These are phyloP conservation scores for Apis laboriosa DNA, from an alignment of 1,140 invertebrate genomes.

Conservation along the genomic window DNA sequence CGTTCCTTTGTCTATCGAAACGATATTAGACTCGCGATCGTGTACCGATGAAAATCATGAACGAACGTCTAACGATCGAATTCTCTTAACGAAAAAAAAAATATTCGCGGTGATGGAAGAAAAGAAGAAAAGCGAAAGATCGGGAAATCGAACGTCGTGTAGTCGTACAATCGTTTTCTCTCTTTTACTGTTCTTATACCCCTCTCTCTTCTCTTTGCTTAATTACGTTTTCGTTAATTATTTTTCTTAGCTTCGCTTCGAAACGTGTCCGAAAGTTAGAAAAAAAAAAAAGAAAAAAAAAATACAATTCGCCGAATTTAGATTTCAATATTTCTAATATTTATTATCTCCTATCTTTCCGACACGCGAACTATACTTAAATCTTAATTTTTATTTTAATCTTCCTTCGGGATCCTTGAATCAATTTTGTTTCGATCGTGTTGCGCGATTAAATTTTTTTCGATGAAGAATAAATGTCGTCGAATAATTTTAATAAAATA, in stretches of 20 bases:
- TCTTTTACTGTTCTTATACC: conserved; percentile 2
- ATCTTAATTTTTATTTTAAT: conserved; percentile 9
- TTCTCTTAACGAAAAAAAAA: neutral
- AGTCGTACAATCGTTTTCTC: neutral
- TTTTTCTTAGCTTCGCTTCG: neutral
- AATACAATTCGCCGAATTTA: neutral
- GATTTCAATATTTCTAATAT: neutral
- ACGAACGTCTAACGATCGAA: conserved; percentile 9
- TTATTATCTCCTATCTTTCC: neutral
- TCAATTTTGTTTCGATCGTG: neutral
- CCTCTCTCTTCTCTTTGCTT: neutral
- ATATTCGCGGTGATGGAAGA: neutral
- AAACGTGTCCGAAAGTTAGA: conserved; percentile 16
- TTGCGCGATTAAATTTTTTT: neutral
- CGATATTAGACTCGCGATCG: neutral
- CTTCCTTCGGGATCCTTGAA: neutral
- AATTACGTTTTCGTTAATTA: neutral
- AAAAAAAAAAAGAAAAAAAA: conserved; percentile 10
- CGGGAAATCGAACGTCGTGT: neutral
- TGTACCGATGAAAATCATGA: neutral
- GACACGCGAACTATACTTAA: conserved; percentile 25
- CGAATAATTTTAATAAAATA: neutral
- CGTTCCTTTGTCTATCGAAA: neutral
- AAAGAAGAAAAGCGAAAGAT: neutral
- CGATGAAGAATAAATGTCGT: too few relatives aligned